Percentiles rank a stretch among this genome's conserved stretches.
Conservation (phyloP, 1,140 invertebrate species). For the Chelonus insularis region DNA sequence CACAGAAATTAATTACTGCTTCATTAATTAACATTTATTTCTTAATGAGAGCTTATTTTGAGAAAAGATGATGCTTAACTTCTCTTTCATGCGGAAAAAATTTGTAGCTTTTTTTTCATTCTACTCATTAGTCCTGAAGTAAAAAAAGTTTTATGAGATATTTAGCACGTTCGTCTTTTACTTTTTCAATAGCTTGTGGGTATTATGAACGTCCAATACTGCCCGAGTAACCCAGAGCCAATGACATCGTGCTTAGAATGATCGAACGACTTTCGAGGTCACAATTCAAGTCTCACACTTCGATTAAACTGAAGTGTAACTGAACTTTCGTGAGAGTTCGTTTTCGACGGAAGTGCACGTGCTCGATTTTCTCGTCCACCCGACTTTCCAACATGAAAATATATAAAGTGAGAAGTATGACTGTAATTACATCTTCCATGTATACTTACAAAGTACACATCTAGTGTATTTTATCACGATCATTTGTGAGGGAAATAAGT, state of each 20-base stretch:
- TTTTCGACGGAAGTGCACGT: slow-evolving; percentile 16
- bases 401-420: background rate
- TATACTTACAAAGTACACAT: background rate
- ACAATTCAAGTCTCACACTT: slow-evolving; percentile 38
- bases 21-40: background rate
- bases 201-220: slow-evolving; percentile 35
- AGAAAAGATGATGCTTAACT: too few species aligned
- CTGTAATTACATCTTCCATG: background rate
- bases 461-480: background rate
- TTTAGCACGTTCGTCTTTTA: too few species aligned
- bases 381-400: slow-evolving; percentile 29
- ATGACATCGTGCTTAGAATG: slow-evolving; percentile 45
- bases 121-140: too few species aligned
- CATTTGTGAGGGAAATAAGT: too few species aligned
- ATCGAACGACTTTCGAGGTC: slow-evolving; percentile 54
- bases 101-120: too few species aligned
- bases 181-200: too few species aligned
- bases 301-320: slow-evolving; percentile 12
- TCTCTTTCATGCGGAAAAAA: too few species aligned
- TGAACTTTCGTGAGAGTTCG: slow-evolving; percentile 47
- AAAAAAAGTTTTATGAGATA: too few species aligned
- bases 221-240: slow-evolving; percentile 35
- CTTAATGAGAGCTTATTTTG: too few species aligned
- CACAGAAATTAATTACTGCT: background rate
- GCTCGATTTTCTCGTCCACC: slow-evolving; percentile 21